phyloP scores from a whole-genome alignment of 2,888 invertebrate genomes.

The Drosophila barbarae region DNA sequence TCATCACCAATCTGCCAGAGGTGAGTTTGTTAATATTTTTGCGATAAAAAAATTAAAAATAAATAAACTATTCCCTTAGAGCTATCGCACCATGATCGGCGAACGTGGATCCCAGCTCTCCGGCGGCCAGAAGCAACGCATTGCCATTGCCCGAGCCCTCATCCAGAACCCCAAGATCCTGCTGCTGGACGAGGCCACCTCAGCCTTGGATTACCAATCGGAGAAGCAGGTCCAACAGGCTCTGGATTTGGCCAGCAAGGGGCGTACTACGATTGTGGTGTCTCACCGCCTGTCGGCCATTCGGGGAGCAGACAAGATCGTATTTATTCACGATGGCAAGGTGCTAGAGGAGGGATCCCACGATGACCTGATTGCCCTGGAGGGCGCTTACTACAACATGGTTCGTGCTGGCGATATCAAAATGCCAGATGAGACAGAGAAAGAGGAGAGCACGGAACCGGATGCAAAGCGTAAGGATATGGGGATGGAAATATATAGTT shows the following conservation, averaged over 20 bases:
- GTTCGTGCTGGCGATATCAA: constrained; percentile 80
- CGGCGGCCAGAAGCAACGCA: constrained; percentile 91
- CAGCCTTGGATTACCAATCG: constrained; percentile 89
- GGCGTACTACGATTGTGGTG: constrained; percentile 88
- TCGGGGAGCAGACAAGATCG: constrained; percentile 85
- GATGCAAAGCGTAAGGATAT: constrained; percentile 67
- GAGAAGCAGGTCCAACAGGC: constrained; percentile 91
- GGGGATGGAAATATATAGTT: rapidly evolving
- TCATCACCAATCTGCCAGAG: constrained; percentile 86
- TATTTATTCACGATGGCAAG: constrained; percentile 86
- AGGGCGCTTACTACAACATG: constrained; percentile 85
- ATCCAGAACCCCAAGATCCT: constrained; percentile 88
- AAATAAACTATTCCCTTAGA: constrained; percentile 78
- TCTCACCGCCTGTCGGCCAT: constrained; percentile 88
- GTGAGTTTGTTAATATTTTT: constrained; percentile 80
- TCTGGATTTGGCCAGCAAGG: constrained; percentile 87
- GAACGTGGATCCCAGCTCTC: constrained; percentile 90
- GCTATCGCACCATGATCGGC: constrained; percentile 89
- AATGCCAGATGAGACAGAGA: constrained; percentile 60
- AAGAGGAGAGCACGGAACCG: constrained; percentile 54
- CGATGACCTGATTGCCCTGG: constrained; percentile 83
- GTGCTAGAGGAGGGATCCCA: constrained; percentile 88
- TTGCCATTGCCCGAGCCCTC: constrained; percentile 91
- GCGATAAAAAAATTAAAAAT: background rate
- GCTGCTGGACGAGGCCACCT: constrained; percentile 90